Evolutionary conservation across 2,797 vertebrate genomes (phyloP), one percentile per base, ranked within the genome.

Genomic region (Hapalemur alaotrensis): DNA sequence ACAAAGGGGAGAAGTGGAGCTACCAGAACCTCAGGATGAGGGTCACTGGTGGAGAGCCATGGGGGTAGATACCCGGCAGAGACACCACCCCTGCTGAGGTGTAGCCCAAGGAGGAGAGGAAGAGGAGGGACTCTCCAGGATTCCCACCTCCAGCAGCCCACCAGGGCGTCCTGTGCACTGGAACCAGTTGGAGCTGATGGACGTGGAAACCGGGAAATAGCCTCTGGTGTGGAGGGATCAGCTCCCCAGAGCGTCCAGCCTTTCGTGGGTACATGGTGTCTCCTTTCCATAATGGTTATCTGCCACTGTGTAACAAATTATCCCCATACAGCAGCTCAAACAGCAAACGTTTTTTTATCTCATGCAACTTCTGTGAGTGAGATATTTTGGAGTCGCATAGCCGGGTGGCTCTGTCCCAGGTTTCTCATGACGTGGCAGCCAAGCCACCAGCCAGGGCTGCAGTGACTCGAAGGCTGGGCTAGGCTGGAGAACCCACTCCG

Each of bases 41-140:
- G 59, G 70, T 15, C 70, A 17, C 12, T n/a, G 28, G 9, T 0
- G 8, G 13, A 50, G 28, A 59, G 79, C 79, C 10, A 43, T 2
- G 1, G 61, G 23, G 13, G 32, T 38, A 30, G 52, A 11, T 2
- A 2, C 2, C 0, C 0, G 4, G 57, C 25, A 48, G 59, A 46
- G 41, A 43, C 38, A 14, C 38, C 38, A 25, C 7, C n/a, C 7
- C 20, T 4, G 13, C 4, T 11, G 59, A 18, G 65, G 23, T 0
- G 2, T 22, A 22, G 52, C 22, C 18, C 32, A 9, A 4, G 48
- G 57, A n/a, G 70, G 63, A 30, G 61, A 50, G 38, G 61, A 9
- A 25, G 70, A 63, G 7, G 20, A 23, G 9, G 70, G 30, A 28
- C 30, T 28, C 2, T 11, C 2, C 2, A 6, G 22, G 15, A 41